These are phyloP conservation scores for Chlorospingus semifuscus DNA, from an alignment of 2,797 vertebrate species.

Conservation along the genomic window DNA sequence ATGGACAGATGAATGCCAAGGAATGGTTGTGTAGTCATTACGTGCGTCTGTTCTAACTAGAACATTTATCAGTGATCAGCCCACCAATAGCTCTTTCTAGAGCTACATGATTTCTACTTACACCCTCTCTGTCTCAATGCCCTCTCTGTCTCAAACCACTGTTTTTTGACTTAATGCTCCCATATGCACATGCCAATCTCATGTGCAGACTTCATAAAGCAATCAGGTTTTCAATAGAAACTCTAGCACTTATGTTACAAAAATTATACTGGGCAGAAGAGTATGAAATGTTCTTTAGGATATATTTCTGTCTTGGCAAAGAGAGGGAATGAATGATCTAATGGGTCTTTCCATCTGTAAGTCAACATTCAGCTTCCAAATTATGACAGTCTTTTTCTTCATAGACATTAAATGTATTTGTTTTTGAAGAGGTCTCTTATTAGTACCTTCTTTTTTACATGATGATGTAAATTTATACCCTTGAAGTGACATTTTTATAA, in stretches of 20 bases:
- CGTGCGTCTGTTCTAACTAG: not conserved
- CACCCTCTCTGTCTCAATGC: not conserved
- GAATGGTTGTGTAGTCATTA: not conserved
- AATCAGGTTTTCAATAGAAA: not conserved
- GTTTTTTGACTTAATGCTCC: not conserved
- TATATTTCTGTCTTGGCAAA: slow-evolving; percentile 40
- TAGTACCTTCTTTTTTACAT: not conserved
- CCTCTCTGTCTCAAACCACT: not conserved
- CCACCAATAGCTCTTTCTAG: not conserved
- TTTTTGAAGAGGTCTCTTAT: not conserved
- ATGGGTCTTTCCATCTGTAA: slow-evolving; percentile 51
- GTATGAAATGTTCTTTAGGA: slow-evolving; percentile 16
- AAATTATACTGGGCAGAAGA: slow-evolving; percentile 25
- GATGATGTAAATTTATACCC: not conserved
- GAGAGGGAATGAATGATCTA: slow-evolving; percentile 18
- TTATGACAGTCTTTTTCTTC: not conserved
- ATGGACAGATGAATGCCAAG: not conserved
- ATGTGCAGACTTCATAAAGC: not conserved
- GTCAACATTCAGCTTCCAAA: slow-evolving; percentile 23
- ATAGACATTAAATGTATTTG: not conserved
- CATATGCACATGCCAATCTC: not conserved
- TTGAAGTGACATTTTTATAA: not conserved
- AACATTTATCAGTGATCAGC: not conserved
- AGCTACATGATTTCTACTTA: not conserved
- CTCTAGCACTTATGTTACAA: not conserved